phyloP scores from a whole-genome alignment of 2,888 invertebrate genomes.

The Himalopsyche kuldschensis region DNA sequence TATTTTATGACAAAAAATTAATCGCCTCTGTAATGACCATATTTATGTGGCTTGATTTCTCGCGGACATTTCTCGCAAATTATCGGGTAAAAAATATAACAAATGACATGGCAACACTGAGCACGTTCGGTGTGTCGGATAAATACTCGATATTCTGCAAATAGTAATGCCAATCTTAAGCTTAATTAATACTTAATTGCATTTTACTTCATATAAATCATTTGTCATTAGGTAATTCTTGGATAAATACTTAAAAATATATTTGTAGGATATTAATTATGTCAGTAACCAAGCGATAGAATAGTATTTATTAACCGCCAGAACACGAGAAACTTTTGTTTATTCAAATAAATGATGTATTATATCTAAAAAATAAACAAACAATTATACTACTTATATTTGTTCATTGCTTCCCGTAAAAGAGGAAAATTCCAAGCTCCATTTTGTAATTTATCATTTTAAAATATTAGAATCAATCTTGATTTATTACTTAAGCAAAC shows the following conservation, averaged over 20 bases:
- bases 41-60: constrained; percentile 24
- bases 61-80: constrained; percentile 19
- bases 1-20: constrained; percentile 15
- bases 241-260: not conserved
- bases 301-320: too few relatives aligned
- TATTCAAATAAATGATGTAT: too few relatives aligned
- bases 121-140: constrained; percentile 5
- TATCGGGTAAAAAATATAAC: constrained; percentile 15
- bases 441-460: too few relatives aligned
- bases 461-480: too few relatives aligned
- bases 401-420: too few relatives aligned
- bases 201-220: constrained; percentile 30
- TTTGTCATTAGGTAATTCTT: constrained; percentile 24
- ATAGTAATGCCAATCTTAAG: not conserved
- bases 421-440: too few relatives aligned
- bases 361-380: too few relatives aligned
- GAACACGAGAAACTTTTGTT: too few relatives aligned
- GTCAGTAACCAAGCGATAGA: too few relatives aligned
- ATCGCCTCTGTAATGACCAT: constrained; percentile 20
- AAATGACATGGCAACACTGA: constrained; percentile 8
- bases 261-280: too few relatives aligned
- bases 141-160: constrained; percentile 2
- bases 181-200: constrained; percentile 29
- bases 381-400: too few relatives aligned
- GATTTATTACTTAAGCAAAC: too few relatives aligned